Percentiles rank a stretch among this genome's conserved stretches.
Conservation (phyloP, 1,140 invertebrate species). For the Lordiphosa mommai region DNA sequence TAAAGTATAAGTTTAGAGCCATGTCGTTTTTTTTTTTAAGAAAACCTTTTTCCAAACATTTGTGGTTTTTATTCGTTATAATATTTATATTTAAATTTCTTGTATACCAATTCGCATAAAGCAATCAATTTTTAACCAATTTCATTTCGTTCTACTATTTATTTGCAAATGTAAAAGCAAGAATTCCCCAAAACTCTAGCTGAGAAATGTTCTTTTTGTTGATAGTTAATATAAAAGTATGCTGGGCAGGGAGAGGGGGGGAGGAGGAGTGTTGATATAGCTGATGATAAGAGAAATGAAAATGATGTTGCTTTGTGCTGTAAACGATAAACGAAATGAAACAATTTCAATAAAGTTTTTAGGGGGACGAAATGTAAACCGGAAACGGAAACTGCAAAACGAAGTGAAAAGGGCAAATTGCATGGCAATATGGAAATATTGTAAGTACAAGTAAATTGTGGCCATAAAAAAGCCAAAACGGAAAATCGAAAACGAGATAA, state of each 20-base stretch:
- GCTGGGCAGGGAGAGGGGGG: slow-evolving; percentile 11
- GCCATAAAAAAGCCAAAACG: slow-evolving; percentile 57
- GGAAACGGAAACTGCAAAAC: slow-evolving; percentile 57
- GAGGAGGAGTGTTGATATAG: slow-evolving; percentile 5
- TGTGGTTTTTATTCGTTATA: too few species aligned
- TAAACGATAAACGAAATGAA: slow-evolving; percentile 66
- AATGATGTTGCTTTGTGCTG: neutral
- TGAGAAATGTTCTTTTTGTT: slow-evolving; percentile 1
- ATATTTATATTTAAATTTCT: too few species aligned
- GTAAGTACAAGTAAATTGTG: slow-evolving; percentile 56
- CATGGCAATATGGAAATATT: slow-evolving; percentile 60
- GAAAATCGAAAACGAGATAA: slow-evolving; percentile 33
- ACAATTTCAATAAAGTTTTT: slow-evolving; percentile 70
- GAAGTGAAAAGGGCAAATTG: slow-evolving; percentile 67
- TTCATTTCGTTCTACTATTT: too few species aligned
- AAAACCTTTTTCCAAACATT: too few species aligned
- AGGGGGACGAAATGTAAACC: slow-evolving; percentile 50
- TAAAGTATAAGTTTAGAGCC: too few species aligned
- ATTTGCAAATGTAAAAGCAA: too few species aligned
- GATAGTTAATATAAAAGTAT: slow-evolving; percentile 52
- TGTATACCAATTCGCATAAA: too few species aligned
- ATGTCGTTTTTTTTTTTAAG: too few species aligned
- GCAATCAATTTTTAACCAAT: too few species aligned
- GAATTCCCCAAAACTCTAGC: too few species aligned
- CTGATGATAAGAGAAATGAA: neutral